These are phyloP conservation scores for Nymphalis urticae DNA, from an alignment of 2,888 invertebrate genomes.

Conservation along the genomic window DNA sequence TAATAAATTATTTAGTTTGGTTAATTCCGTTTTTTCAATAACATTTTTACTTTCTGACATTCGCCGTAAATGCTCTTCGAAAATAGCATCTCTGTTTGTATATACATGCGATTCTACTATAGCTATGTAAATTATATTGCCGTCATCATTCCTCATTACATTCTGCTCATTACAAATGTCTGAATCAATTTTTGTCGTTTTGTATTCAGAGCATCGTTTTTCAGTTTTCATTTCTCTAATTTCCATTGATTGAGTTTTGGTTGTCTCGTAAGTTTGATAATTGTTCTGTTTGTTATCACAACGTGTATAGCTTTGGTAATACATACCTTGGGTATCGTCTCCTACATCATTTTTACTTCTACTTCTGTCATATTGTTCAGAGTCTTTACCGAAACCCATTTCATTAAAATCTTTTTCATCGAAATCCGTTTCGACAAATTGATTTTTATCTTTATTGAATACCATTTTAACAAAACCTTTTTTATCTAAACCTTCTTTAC, in stretches of 20 bases:
- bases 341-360: constrained; percentile 52
- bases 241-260: constrained; percentile 45
- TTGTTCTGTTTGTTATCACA: constrained; percentile 41
- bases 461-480: neutral
- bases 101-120: constrained; percentile 74
- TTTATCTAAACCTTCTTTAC: constrained; percentile 45
- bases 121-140: constrained; percentile 46
- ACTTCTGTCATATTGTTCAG: neutral
- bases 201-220: constrained; percentile 33
- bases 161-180: constrained; percentile 9
- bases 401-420: neutral
- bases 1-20: constrained; percentile 18
- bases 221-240: constrained; percentile 33
- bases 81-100: constrained; percentile 68
- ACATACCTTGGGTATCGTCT: constrained; percentile 43
- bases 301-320: neutral
- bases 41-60: constrained; percentile 49
- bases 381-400: neutral
- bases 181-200: constrained; percentile 23
- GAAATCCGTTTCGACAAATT: neutral
- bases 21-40: constrained; percentile 16
- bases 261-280: constrained; percentile 39
- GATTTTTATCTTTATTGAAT: neutral
- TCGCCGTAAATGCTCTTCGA: constrained; percentile 53
- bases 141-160: constrained; percentile 9